Percentiles rank a stretch among this genome's conserved stretches.
phyloP scores from a whole-genome alignment of 2,113 vertebrate species.

The Aspiorhynchus laticeps region DNA sequence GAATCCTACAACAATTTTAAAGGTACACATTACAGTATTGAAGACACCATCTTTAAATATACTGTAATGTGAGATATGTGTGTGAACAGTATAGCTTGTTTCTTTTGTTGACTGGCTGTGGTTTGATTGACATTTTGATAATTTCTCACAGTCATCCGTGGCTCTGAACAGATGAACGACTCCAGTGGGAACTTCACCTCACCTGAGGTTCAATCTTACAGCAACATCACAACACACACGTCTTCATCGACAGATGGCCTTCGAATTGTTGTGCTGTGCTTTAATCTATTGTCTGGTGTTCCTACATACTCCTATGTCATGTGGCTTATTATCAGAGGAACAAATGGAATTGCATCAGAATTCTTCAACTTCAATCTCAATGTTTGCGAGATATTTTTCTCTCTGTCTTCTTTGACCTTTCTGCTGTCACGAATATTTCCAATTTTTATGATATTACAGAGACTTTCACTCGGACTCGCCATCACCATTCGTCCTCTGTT shows the following conservation, averaged over 20 bases:
- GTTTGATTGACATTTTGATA: not conserved
- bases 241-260: not conserved
- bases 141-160: not conserved
- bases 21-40: not conserved
- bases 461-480: slow-evolving; percentile 4
- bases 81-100: not conserved
- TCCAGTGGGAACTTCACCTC: not conserved
- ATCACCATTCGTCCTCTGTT: not conserved
- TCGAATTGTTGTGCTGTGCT: not conserved
- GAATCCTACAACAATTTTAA: too few species aligned
- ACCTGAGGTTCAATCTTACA: not conserved
- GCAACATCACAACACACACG: not conserved
- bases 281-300: not conserved
- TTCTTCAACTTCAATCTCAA: slow-evolving; percentile 24
- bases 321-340: slow-evolving; percentile 5
- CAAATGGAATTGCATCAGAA: slow-evolving; percentile 1
- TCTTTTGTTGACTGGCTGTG: not conserved
- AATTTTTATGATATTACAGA: not conserved
- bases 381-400: not conserved
- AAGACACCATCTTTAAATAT: too few species aligned
- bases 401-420: not conserved
- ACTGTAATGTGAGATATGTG: not conserved
- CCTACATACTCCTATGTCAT: slow-evolving; percentile 2
- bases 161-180: slow-evolving; percentile 29
- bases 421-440: not conserved